Evolutionary conservation across 1,140 invertebrate species (phyloP), one percentile per base, ranked within the genome.

Genomic region (Drosophila santomea): DNA sequence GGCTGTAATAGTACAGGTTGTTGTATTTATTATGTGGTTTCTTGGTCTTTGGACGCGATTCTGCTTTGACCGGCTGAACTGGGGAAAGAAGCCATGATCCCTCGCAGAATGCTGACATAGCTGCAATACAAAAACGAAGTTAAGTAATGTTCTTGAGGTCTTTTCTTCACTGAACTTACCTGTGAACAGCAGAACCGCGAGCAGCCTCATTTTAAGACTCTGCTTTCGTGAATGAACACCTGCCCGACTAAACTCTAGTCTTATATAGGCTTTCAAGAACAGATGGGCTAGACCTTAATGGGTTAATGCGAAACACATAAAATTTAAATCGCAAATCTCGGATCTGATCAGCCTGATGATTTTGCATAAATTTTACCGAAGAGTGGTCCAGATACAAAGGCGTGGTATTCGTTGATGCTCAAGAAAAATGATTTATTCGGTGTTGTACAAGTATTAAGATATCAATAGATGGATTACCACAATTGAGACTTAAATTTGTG

Each of bases 251-350:
- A 25, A 57, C 69, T 38, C 15, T 14, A 14, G 20, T n/a, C 74
- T 78, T 72, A 58, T 78, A 78, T 78, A 78, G 74, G 44, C 25
- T 35, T 23, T n/a, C 55, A 45, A 35, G 38, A 35, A 25, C 48
- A 20, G 73, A 14, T 28, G 47, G 32, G 7, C 7, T 32, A 41
- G 62, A 50, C 20, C 43, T 44, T 78, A 77, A 63, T 78, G 63
- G 75, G 74, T 78, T 78, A 71, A 78, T 78, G 71, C 50, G 57
- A 78, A 69, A 57, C 58, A 63, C 41, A 10, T 78, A 17, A 63
- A 61, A 58, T 72, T 44, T 17, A 72, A 43, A 78, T 62, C 55
- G 28, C 51, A 36, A 36, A 74, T 74, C 12, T 47, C 3, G 41
- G 28, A 56, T 45, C 10, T 43, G 32, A 60, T 32, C n/a, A 32